Evolutionary conservation across 2,888 invertebrate genomes (phyloP).

Genomic region (Drosophila differens): DNA sequence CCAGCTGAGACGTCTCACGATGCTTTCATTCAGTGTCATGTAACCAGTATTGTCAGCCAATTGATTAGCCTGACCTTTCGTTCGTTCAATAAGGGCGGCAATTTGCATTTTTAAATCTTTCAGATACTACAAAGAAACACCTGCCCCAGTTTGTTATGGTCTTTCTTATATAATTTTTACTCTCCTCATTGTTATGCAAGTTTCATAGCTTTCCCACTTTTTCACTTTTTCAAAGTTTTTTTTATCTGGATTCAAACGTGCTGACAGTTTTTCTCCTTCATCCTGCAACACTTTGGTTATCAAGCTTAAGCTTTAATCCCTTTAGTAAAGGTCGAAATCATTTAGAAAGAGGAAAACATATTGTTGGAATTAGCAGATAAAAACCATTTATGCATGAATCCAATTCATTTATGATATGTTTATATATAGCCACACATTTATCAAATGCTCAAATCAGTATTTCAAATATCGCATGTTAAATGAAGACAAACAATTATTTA

Average conservation of each 20-base stretch:
- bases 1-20: constrained; percentile 22
- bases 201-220: not conserved
- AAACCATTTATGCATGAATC: not conserved
- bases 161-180: not conserved
- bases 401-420: not conserved
- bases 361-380: not conserved
- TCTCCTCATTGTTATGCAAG: constrained; percentile 4
- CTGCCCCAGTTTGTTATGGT: not conserved
- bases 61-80: constrained; percentile 36
- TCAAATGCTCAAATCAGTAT: not conserved
- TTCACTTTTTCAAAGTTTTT: not conserved
- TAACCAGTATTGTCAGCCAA: constrained; percentile 26
- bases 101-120: constrained; percentile 1
- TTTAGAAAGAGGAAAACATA: not conserved
- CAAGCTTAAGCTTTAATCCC: not conserved
- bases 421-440: not conserved
- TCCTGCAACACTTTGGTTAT: not conserved
- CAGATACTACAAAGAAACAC: not conserved
- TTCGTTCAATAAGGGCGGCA: constrained; percentile 18
- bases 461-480: not conserved
- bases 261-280: not conserved
- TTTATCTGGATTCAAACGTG: not conserved
- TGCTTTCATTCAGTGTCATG: constrained; percentile 30
- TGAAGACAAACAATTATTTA: not conserved
- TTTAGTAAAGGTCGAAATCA: not conserved